A percentile compares a stretch with the other conserved stretches of the same genome.
These are phyloP conservation scores for Actias luna DNA, from an alignment of 2,888 invertebrate species.

Conservation along the genomic window DNA sequence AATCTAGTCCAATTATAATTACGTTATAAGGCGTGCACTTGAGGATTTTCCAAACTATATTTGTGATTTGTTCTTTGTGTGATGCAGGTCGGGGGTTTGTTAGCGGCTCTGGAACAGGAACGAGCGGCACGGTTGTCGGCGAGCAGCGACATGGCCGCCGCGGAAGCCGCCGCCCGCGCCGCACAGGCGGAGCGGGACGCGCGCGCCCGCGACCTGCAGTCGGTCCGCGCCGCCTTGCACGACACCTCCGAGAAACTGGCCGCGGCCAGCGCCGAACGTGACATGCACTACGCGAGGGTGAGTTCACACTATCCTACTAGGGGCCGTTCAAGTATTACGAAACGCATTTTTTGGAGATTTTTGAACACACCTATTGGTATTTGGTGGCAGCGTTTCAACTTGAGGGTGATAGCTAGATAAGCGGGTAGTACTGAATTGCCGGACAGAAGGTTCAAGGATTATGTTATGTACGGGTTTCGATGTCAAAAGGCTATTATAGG, in stretches of 20 bases:
- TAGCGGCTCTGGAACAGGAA: slow-evolving; percentile 95
- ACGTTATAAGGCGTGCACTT: too few species aligned
- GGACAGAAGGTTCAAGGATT: too few species aligned
- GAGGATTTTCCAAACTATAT: too few species aligned
- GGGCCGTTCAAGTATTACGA: too few species aligned
- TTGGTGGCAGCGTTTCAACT: too few species aligned
- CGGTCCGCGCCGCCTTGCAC: slow-evolving; percentile 64
- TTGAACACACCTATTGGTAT: too few species aligned
- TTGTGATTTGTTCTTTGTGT: not conserved
- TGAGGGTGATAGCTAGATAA: too few species aligned
- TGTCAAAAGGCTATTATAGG: too few species aligned
- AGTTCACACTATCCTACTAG: slow-evolving; percentile 31
- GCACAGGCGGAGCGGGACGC: slow-evolving; percentile 77
- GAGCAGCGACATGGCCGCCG: slow-evolving; percentile 89
- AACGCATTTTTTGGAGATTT: too few species aligned
- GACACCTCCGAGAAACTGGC: slow-evolving; percentile 71
- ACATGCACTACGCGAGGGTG: slow-evolving; percentile 71
- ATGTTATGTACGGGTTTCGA: too few species aligned
- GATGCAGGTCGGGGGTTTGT: slow-evolving; percentile 85
- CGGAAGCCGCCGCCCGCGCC: slow-evolving; percentile 66
- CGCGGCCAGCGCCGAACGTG: slow-evolving; percentile 68
- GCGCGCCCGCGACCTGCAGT: slow-evolving; percentile 63
- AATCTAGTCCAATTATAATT: too few species aligned
- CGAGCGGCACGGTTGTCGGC: slow-evolving; percentile 91
- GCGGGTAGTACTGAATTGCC: too few species aligned